phyloP scores from a whole-genome alignment of 2,113 vertebrate species.

The Gnathonemus longibarbis region DNA sequence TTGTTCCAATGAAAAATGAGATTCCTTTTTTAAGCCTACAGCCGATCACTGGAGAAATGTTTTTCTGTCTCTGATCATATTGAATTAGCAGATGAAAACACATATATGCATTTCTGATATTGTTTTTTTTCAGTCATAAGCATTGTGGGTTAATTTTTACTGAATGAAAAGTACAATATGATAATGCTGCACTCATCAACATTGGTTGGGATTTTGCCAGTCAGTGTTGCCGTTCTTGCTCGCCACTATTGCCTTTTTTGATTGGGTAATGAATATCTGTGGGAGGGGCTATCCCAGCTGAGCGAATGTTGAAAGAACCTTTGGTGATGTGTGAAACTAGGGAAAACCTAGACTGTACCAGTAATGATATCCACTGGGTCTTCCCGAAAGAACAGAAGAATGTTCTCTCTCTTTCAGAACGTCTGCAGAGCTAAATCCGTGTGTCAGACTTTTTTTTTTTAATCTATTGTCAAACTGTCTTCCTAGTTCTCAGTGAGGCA shows the following conservation, averaged over 20 bases:
- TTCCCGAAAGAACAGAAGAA: background rate
- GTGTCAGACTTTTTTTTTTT: background rate
- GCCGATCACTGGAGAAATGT: background rate
- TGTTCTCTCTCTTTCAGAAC: background rate
- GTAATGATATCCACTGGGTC: conserved; percentile 13
- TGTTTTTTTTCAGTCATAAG: background rate
- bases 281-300: conserved; percentile 35
- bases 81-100: background rate
- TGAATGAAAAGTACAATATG: background rate
- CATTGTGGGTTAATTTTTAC: background rate
- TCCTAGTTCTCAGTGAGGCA: background rate
- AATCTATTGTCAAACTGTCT: background rate
- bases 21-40: background rate
- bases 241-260: background rate
- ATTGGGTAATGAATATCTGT: conserved; percentile 45
- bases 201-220: background rate
- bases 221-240: background rate
- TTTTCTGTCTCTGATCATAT: background rate
- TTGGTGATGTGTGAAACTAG: background rate
- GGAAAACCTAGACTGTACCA: background rate
- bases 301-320: conserved; percentile 35
- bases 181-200: background rate
- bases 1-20: background rate
- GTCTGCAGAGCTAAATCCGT: background rate
- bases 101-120: background rate